Evolutionary conservation across 2,888 invertebrate genomes (phyloP).

Genomic region (Cataglyphis cursor): DNA sequence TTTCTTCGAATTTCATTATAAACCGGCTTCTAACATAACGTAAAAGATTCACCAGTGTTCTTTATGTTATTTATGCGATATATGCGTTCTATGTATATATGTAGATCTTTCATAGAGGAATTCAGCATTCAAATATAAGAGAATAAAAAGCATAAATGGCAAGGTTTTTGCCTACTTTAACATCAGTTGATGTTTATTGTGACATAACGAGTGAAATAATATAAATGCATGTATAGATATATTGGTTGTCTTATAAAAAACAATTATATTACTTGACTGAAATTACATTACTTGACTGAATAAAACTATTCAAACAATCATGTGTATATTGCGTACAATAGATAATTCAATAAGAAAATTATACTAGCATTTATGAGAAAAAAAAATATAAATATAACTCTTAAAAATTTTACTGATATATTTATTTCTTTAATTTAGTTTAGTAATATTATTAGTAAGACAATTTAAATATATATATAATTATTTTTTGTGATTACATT

Average conservation of each 20-base stretch:
- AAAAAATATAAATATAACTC: background rate
- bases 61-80: background rate
- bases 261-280: background rate
- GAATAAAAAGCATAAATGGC: background rate
- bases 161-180: background rate
- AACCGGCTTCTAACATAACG: slow-evolving; percentile 19
- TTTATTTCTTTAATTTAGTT: background rate
- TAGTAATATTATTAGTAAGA: background rate
- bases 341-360: background rate
- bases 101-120: background rate
- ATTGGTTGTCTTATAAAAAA: background rate
- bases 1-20: slow-evolving; percentile 25
- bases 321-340: background rate
- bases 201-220: slow-evolving; percentile 2
- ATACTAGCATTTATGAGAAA: background rate
- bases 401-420: background rate
- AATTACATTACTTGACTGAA: background rate
- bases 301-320: background rate
- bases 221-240: background rate
- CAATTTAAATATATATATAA: background rate
- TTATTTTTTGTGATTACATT: background rate
- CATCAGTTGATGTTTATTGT: background rate
- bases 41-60: background rate
- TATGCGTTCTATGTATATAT: background rate
- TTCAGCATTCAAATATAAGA: background rate